phyloP scores from a whole-genome alignment of 1,140 invertebrate species.

The Papilio polytes region DNA sequence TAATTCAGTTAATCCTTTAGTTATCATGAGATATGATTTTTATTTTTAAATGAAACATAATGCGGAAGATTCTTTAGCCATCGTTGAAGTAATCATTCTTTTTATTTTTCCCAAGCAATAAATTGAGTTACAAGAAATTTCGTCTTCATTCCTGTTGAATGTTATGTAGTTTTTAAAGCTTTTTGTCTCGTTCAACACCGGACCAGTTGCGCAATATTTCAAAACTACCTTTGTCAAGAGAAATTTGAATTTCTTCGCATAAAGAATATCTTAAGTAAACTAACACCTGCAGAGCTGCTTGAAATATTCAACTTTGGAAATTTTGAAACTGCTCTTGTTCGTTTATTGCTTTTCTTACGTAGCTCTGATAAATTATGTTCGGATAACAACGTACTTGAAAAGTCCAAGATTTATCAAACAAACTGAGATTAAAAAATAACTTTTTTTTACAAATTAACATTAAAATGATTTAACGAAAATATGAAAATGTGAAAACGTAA shows the following conservation, averaged over 20 bases:
- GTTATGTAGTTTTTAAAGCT: not conserved
- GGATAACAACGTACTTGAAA: not conserved
- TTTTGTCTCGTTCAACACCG: not conserved
- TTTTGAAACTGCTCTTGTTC: slow-evolving; percentile 24
- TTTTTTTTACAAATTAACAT: not conserved
- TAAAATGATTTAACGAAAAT: too few species aligned
- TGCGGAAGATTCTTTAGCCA: too few species aligned
- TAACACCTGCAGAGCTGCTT: slow-evolving; percentile 16
- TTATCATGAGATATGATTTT: too few species aligned
- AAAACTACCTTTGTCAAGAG: slow-evolving; percentile 2
- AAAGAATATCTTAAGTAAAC: slow-evolving; percentile 15
- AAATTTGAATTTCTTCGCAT: not conserved
- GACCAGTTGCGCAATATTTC: not conserved
- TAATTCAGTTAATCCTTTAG: too few species aligned
- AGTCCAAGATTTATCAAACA: not conserved
- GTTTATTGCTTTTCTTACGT: slow-evolving; percentile 28
- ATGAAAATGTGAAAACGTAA: too few species aligned
- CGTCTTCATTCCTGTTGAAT: not conserved
- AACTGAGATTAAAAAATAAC: not conserved
- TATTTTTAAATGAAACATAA: too few species aligned
- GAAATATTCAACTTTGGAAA: slow-evolving; percentile 15
- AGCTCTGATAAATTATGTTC: slow-evolving; percentile 12
- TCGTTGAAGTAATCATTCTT: too few species aligned
- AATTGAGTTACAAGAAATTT: too few species aligned
- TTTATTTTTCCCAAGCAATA: too few species aligned